phyloP scores from a whole-genome alignment of 2,888 invertebrate species.

The Gari tellinella region DNA sequence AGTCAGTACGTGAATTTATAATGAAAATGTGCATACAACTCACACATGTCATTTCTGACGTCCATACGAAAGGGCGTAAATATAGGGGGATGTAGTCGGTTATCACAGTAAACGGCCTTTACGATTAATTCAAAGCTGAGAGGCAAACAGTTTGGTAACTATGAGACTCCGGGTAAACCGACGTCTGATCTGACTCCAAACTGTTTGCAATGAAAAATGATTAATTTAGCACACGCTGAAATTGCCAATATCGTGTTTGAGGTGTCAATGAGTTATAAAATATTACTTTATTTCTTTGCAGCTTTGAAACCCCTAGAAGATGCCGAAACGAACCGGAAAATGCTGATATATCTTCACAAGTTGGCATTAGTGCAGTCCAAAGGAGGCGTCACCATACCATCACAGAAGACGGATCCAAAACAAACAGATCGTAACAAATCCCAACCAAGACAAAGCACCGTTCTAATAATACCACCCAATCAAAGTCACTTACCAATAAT shows the following conservation, averaged over 20 bases:
- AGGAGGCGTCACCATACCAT: not conserved
- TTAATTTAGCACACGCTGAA: not conserved
- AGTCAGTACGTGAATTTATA: too few relatives aligned
- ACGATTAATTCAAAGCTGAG: too few relatives aligned
- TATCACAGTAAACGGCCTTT: too few relatives aligned
- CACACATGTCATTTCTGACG: too few relatives aligned
- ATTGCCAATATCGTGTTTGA: not conserved
- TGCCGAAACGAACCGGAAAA: constrained; percentile 38
- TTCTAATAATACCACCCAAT: constrained; percentile 27
- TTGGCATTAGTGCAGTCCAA: constrained; percentile 27
- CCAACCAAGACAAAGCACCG: constrained; percentile 13
- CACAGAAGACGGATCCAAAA: not conserved
- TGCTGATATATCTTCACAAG: constrained; percentile 37
- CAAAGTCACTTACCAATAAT: constrained; percentile 12
- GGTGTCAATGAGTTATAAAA: not conserved
- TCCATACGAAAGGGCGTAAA: too few relatives aligned
- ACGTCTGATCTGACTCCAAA: too few relatives aligned
- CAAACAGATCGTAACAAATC: not conserved
- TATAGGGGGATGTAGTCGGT: too few relatives aligned
- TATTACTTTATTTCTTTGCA: constrained; percentile 20
- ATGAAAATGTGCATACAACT: too few relatives aligned
- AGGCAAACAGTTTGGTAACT: too few relatives aligned
- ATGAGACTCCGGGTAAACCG: too few relatives aligned
- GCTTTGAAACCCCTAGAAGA: constrained; percentile 48
- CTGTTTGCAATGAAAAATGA: too few relatives aligned